phyloP scores from a whole-genome alignment of 2,113 vertebrate genomes.

The Otis tarda region DNA sequence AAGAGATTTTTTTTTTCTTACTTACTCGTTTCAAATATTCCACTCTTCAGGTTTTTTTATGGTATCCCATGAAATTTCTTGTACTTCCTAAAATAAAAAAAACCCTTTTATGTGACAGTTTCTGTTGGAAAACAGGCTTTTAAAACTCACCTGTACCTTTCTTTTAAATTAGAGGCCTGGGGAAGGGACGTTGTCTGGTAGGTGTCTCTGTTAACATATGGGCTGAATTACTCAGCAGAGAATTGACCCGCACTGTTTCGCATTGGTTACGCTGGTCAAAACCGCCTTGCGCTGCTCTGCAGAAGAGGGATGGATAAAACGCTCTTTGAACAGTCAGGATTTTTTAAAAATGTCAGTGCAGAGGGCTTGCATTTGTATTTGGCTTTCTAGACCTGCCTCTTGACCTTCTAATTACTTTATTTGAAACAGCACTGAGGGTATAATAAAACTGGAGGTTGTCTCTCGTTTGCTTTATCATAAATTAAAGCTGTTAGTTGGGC shows the following conservation, averaged over 20 bases:
- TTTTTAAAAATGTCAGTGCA: conserved; percentile 71
- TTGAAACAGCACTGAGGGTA: conserved; percentile 84
- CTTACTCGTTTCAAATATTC: not conserved
- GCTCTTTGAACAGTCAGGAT: conserved; percentile 75
- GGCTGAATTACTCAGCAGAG: conserved; percentile 70
- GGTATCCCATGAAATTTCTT: not conserved
- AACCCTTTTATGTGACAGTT: not conserved
- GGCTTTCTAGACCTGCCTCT: conserved; percentile 79
- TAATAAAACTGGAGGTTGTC: conserved; percentile 83
- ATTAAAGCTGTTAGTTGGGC: conserved; percentile 82
- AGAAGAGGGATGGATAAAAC: conserved; percentile 76
- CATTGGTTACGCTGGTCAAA: conserved; percentile 75
- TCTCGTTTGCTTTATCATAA: conserved; percentile 83
- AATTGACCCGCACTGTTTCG: conserved; percentile 63
- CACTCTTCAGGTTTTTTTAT: not conserved
- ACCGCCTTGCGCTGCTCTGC: conserved; percentile 19
- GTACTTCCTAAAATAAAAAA: not conserved
- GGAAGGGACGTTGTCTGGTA: not conserved
- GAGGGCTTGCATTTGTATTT: conserved; percentile 81
- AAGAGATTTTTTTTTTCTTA: not conserved
- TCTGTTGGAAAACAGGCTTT: not conserved
- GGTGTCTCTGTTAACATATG: conserved; percentile 53
- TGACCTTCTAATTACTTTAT: conserved; percentile 89
- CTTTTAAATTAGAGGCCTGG: not conserved
- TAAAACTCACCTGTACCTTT: conserved; percentile 56